Percentiles rank a stretch among this genome's conserved stretches.
Evolutionary conservation across 1,140 invertebrate genomes (phyloP).

Genomic region (Zaprionus ornatus): DNA sequence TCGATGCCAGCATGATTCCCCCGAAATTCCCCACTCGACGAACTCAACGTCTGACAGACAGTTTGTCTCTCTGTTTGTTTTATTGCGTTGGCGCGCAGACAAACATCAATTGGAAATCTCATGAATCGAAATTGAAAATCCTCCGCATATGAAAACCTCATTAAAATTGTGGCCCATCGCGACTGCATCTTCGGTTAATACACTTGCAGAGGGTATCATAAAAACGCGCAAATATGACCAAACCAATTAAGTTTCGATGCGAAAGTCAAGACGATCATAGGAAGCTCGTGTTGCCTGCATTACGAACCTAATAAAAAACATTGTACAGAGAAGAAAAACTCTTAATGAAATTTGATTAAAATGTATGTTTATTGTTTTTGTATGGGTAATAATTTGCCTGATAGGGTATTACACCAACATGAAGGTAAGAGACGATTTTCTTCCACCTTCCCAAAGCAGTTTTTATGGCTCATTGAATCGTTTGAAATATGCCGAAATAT

Average conservation of each 20-base stretch:
- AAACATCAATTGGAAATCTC: slow-evolving; percentile 77
- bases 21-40: not conserved
- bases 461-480: not conserved
- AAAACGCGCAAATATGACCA: not conserved
- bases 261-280: not conserved
- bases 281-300: not conserved
- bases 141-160: slow-evolving; percentile 62
- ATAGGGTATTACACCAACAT: not conserved
- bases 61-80: slow-evolving; percentile 35
- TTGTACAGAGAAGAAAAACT: not conserved
- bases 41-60: slow-evolving; percentile 23
- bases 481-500: slow-evolving; percentile 66
- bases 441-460: not conserved
- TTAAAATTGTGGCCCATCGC: slow-evolving; percentile 43
- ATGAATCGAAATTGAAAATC: slow-evolving; percentile 72
- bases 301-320: not conserved
- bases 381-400: not conserved
- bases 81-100: slow-evolving; percentile 66
- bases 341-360: not conserved
- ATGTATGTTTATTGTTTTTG: not conserved
- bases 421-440: not conserved
- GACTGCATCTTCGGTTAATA: not conserved
- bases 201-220: slow-evolving; percentile 11
- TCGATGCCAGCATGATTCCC: not conserved
- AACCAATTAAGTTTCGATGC: not conserved